Evolutionary conservation across 64 coral and sea anemone species (phyloP), one percentile per base, ranked within the genome.

Genomic region (Exaiptasia diaphana): DNA sequence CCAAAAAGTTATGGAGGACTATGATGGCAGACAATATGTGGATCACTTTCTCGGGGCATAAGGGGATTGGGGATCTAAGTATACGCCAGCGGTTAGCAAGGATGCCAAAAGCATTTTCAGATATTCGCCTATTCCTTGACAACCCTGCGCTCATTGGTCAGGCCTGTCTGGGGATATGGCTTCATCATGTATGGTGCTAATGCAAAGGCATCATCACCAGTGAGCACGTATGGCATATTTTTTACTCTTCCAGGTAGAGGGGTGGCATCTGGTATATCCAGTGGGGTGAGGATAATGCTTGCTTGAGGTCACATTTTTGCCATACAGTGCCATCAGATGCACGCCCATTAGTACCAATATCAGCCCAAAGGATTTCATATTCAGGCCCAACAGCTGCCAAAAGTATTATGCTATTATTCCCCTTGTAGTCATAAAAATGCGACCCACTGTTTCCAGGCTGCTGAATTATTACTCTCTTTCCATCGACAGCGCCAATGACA

Each of bases 191-290:
- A 82, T 21, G 31, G 75, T 65, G 67, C 41, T 29, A 90, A 40
- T 40, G 38, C 68, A 82, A 90, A 90, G n/a, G 87, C 78, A 35
- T 90, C 68, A 27, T 90, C 87, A 4, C 87, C 87, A 38, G 53
- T 74, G 15, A 74, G 67, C 4, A 73, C 82, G 45, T 53, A 72
- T 28, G 81, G 81, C 21, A 84, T 46, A 42, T 65, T 45, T 39
- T 14, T 71, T 12, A 15, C 26, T 39, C 67, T 62, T 20, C 68
- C 67, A 30, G 81, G 81, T n/a, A 73, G 39, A 15, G 67, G 67
- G 6, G 40, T 22, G 17, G 50, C 12, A 3, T 5, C 27, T 73
- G 64, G 81, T 17, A 84, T 43, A 22, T 59, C 32, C 11, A 71
- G 39, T 60, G 67, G 67, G 24, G 22, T 67, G 25, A 40, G 2